Evolutionary conservation across 2,888 invertebrate genomes (phyloP).

Genomic region (Scaptodrosophila latifasciaeformis): DNA sequence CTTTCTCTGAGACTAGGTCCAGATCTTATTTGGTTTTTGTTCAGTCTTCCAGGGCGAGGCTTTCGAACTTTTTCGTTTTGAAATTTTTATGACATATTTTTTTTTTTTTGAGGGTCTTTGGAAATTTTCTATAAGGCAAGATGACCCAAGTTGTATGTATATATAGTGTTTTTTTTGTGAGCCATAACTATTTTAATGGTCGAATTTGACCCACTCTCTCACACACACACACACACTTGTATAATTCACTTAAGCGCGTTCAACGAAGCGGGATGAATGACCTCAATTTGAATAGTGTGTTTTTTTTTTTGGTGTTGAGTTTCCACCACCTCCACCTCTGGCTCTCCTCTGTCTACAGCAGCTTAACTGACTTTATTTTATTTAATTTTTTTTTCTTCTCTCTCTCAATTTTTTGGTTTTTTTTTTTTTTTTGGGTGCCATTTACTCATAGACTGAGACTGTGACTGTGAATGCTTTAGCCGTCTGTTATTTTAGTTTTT

Average conservation of each 20-base stretch:
- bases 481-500: background rate
- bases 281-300: constrained; percentile 67
- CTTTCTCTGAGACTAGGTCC: too few relatives aligned
- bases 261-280: constrained; percentile 71
- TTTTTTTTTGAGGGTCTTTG: too few relatives aligned
- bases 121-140: too few relatives aligned
- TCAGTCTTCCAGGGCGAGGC: too few relatives aligned
- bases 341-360: constrained; percentile 6
- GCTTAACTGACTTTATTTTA: constrained; percentile 16
- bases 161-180: too few relatives aligned
- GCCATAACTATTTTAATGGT: too few relatives aligned
- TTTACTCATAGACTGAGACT: background rate
- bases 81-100: too few relatives aligned
- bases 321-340: constrained; percentile 41
- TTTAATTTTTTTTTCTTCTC: constrained; percentile 9
- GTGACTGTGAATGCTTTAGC: background rate
- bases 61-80: too few relatives aligned
- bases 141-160: too few relatives aligned
- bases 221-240: constrained; percentile 27
- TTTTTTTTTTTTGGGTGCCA: constrained; percentile 3
- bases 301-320: constrained; percentile 44
- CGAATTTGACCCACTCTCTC: background rate
- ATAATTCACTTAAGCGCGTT: constrained; percentile 70
- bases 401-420: constrained; percentile 37
- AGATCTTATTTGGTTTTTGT: too few relatives aligned